phyloP scores from a whole-genome alignment of 2,797 vertebrate genomes.

The Molossus molossus region DNA sequence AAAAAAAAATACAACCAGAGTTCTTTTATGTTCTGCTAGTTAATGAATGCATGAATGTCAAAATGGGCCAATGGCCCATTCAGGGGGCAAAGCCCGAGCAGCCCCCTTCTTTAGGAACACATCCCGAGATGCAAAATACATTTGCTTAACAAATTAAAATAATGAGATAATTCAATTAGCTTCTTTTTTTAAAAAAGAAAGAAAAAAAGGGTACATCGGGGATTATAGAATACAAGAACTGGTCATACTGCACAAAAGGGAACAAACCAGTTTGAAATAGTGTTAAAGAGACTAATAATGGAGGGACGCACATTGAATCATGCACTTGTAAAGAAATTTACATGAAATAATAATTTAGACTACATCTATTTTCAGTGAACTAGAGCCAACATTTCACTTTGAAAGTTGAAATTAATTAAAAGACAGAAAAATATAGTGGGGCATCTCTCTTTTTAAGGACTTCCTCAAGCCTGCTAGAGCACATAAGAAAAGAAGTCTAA shows the following conservation, averaged over 20 bases:
- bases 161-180: conserved; percentile 99
- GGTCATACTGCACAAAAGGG: conserved; percentile 95
- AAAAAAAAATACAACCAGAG: conserved; percentile 96
- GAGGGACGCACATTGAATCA: conserved; percentile 89
- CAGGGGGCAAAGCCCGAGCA: conserved; percentile 96
- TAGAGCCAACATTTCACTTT: conserved; percentile 85
- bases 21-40: conserved; percentile 96
- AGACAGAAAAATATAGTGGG: conserved; percentile 87
- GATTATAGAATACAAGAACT: conserved; percentile 97
- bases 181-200: conserved; percentile 89
- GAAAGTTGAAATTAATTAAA: conserved; percentile 89
- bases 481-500: conserved; percentile 87
- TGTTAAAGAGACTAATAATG: conserved; percentile 89
- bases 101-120: conserved; percentile 96
- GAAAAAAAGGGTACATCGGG: conserved; percentile 93
- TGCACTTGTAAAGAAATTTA: conserved; percentile 89
- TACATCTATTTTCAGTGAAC: conserved; percentile 82
- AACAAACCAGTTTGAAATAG: conserved; percentile 95
- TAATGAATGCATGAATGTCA: conserved; percentile 99
- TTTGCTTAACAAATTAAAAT: conserved; percentile 99
- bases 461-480: conserved; percentile 81
- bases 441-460: conserved; percentile 85
- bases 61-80: conserved; percentile 98
- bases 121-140: conserved; percentile 98
- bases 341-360: conserved; percentile 89